Conservation (phyloP, 2,888 invertebrate species). For the Urechis unicinctus region DNA sequence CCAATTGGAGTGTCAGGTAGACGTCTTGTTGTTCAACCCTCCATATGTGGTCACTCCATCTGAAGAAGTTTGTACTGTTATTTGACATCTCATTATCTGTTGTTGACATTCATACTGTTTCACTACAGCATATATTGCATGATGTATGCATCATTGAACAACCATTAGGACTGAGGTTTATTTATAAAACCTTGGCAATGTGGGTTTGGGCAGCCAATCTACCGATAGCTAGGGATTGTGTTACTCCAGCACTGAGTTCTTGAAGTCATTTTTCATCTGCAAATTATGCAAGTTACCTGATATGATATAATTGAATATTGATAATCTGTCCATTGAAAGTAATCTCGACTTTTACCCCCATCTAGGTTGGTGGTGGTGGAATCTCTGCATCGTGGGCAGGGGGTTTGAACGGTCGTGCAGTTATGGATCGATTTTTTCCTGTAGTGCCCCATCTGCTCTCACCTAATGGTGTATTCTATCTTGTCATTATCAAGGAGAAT, state of each 20-base stretch:
- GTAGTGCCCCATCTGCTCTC: constrained; percentile 67
- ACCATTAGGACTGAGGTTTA: no score
- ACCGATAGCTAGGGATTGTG: no score
- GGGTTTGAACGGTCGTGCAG: constrained; percentile 57
- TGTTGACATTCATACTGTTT: constrained; percentile 1
- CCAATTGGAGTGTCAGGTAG: constrained; percentile 62
- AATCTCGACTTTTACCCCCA: no score
- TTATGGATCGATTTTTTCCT: constrained; percentile 65
- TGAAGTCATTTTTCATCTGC: no score
- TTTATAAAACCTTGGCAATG: no score
- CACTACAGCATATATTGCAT: no score
- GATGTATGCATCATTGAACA: no score
- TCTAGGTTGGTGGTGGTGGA: constrained; percentile 41
- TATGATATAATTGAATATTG: no score
- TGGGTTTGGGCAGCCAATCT: no score
- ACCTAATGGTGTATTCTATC: constrained; percentile 73
- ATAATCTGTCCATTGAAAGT: no score
- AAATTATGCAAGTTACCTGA: no score
- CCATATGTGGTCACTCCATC: constrained; percentile 90
- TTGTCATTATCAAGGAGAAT: constrained; percentile 83
- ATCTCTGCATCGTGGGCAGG: constrained; percentile 55
- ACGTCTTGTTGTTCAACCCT: constrained; percentile 91
- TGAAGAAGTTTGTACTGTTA: constrained; percentile 60
- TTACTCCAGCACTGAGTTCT: no score
- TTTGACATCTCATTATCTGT: not conserved